These are phyloP conservation scores for Schizaphis graminum DNA, from an alignment of 2,888 invertebrate species.

Conservation along the genomic window DNA sequence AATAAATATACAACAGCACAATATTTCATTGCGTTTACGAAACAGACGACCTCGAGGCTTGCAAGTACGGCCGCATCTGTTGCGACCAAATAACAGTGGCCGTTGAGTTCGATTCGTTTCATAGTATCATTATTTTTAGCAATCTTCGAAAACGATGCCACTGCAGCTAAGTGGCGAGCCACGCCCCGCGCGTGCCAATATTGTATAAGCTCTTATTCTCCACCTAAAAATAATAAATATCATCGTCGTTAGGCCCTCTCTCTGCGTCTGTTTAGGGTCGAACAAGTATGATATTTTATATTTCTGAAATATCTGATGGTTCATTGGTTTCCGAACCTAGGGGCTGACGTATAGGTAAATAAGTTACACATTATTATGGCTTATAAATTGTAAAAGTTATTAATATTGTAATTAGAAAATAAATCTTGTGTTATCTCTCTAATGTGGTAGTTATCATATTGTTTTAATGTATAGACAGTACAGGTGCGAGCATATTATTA, in stretches of 20 bases:
- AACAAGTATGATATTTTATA: neutral
- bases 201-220: neutral
- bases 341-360: neutral
- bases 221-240: neutral
- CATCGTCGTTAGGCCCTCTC: neutral
- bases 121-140: neutral
- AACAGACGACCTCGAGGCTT: neutral
- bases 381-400: neutral
- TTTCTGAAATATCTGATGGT: neutral
- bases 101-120: neutral
- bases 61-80: neutral
- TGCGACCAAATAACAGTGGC: neutral
- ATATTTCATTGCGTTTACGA: neutral
- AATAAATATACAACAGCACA: neutral
- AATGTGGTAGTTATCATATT: neutral
- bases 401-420: neutral
- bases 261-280: neutral
- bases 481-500: neutral
- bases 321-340: neutral
- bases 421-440: neutral
- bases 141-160: neutral
- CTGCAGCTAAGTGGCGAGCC: neutral
- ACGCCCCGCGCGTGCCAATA: neutral
- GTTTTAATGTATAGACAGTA: neutral
- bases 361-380: neutral